These are phyloP conservation scores for Sylvietta virens DNA, from an alignment of 2,113 vertebrate genomes.

Conservation along the genomic window DNA sequence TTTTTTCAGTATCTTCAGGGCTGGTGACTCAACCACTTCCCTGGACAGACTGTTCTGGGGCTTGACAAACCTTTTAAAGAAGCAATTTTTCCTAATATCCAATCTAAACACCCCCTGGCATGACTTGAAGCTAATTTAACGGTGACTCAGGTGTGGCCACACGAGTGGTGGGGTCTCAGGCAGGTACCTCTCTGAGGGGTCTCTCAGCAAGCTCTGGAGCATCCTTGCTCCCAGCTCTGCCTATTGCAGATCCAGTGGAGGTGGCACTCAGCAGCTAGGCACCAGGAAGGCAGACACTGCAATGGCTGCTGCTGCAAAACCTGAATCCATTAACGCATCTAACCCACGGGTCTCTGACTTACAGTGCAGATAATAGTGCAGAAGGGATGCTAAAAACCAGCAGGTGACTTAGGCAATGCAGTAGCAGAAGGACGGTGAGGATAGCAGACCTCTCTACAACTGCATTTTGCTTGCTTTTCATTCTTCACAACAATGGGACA, in stretches of 20 bases:
- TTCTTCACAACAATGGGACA: not conserved
- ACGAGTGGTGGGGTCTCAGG: rapidly evolving
- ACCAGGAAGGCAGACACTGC: not conserved
- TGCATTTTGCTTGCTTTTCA: not conserved
- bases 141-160: not conserved
- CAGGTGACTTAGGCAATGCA: not conserved
- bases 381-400: not conserved
- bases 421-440: not conserved
- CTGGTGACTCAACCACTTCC: not conserved
- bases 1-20: not conserved
- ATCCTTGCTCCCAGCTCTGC: not conserved
- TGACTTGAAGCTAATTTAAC: not conserved
- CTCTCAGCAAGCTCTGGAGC: not conserved
- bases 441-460: not conserved
- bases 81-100: not conserved
- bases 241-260: rapidly evolving
- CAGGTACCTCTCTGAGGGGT: rapidly evolving
- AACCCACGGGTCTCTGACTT: not conserved
- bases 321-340: not conserved
- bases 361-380: not conserved
- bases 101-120: rapidly evolving
- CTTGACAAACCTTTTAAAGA: not conserved
- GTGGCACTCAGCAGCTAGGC: not conserved
- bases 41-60: not conserved
- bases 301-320: not conserved